Evolutionary conservation across 2,888 invertebrate species (phyloP).

Genomic region (Drosophila neonasuta): DNA sequence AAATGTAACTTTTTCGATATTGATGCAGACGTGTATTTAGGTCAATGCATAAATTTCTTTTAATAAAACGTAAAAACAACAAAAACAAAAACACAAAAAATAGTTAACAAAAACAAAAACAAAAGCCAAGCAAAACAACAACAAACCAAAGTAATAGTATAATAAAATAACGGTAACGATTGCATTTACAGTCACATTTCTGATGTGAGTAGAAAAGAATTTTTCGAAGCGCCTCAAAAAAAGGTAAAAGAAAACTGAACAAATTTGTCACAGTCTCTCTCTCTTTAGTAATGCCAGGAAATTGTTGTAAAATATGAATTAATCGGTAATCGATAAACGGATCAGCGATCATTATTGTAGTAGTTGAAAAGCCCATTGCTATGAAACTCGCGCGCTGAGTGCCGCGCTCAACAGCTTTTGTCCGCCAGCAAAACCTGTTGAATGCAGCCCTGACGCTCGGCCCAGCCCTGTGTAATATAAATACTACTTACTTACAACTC

Average conservation of each 20-base stretch:
- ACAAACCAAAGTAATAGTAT: slow-evolving; percentile 65
- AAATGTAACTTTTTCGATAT: slow-evolving; percentile 64
- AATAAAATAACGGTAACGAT: slow-evolving; percentile 37
- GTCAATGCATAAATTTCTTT: slow-evolving; percentile 60
- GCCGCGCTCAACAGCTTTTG: slow-evolving; percentile 41
- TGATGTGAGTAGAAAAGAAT: slow-evolving; percentile 13
- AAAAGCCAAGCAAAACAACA: slow-evolving; percentile 53
- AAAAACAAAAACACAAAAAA: slow-evolving; percentile 6
- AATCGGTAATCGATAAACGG: slow-evolving; percentile 10
- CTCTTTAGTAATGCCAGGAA: slow-evolving; percentile 26
- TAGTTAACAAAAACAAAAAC: slow-evolving; percentile 3
- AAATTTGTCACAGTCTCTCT: neutral
- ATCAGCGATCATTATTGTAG: slow-evolving; percentile 27
- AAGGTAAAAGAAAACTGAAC: slow-evolving; percentile 38
- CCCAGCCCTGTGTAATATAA: slow-evolving; percentile 11
- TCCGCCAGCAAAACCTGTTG: slow-evolving; percentile 43
- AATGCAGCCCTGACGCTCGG: slow-evolving; percentile 19
- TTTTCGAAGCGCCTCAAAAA: slow-evolving; percentile 36
- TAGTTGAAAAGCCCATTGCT: slow-evolving; percentile 59
- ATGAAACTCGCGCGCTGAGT: slow-evolving; percentile 23
- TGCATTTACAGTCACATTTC: slow-evolving; percentile 20
- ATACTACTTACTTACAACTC: slow-evolving; percentile 24
- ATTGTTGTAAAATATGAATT: slow-evolving; percentile 23
- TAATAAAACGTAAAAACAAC: slow-evolving; percentile 26
- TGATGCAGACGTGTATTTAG: slow-evolving; percentile 74